Evolutionary conservation across 1,140 invertebrate genomes (phyloP), one percentile per base, ranked within the genome.

Genomic region (Lucilia cuprina): DNA sequence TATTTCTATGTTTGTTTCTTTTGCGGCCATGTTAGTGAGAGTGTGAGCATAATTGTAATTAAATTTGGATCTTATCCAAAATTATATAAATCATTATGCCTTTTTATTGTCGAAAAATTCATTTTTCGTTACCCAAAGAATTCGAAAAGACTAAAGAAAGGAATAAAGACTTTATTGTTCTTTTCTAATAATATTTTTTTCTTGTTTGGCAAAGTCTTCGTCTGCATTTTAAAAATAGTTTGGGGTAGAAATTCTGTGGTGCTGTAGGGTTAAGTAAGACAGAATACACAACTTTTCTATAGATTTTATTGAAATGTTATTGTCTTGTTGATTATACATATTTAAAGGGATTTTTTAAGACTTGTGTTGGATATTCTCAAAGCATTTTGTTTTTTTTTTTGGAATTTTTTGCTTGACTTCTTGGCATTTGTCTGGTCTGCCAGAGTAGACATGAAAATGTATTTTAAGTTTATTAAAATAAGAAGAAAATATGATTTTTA

Each of bases 61-160:
- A 89, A 89, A 87, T 89, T 89, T 89, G 88, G 86, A 87, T 84
- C 85, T 86, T 85, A 88, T 87, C 88, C 88, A 89, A 83, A 50
- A 80, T 21, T 80, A 50, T 80, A 80, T 80, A 80, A 80, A 80
- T 80, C 77, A 80, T 80, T 80, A 80, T 80, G 77, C 77, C 77
- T 80, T 80, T 80, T 80, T 80, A 80, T 80, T 19, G 60, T 80
- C 77, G 47, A 80, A 19, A n/a, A 49, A 80, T 49, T 80, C 77
- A 80, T 49, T 35, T 41, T 77, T 19, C 41, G 12, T 41, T 41
- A 78, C 75, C n/a, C 41, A 35, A 60, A 60, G 55, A 60, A n/a
- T 21, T 21, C 17, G 65, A 70, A 70, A 70, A 21, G 19, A 70
- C 25, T 30, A 70, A 70, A 21, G 65, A 70, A 21, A 70, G 3